Base-by-base conservation (phyloP, 2,888 invertebrate genomes). In the Sinopyrophorus schimmeli region DNA sequence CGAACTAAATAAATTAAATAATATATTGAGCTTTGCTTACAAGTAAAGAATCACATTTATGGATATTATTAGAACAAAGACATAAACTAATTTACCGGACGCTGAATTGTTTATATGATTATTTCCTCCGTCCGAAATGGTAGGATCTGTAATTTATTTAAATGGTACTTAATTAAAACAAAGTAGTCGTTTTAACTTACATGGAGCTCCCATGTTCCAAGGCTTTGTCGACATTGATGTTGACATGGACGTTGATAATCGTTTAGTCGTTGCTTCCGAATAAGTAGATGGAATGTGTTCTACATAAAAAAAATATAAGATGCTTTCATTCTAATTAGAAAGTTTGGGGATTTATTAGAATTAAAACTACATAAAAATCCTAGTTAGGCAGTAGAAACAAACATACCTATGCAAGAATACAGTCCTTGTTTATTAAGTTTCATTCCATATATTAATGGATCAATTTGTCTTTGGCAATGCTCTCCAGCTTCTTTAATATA, bases 401-500 rank as follows among this genome's bases (percentile, higher is more conserved):
- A 15, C 18, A 47, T 42, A 44, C 56, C 59, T 40, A 55, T 65
- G 52, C 72, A 72, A 18, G 70, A 66, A 52, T 69, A 70, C 32
- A 66, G 55, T 47, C 59, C 68, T 46, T 69, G 68, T 63, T 77
- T 78, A 21, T 76, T 76, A 15, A 84, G 70, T 62, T 80, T 78
- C 84, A 84, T 84, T 47, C 83, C 83, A 61, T 78, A 76, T 20
- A 69, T 72, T 32, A 76, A 70, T 1, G 82, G 81, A 67, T 82
- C 77, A 17, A 81, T 77, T 53, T 78, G 74, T 51, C 83, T 72
- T 56, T 80, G 77, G 60, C 84, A 84, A 60, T 80, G 80, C 60
- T 80, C 80, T 0, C 84, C 83, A 14, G 84, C 83, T 72, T 84
- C 84, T 61, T 80, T 81, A 47, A 84, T 83, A 61, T 77, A 81